Percentiles rank a stretch among this genome's conserved stretches.
Evolutionary conservation across 2,888 invertebrate species (phyloP).

Genomic region (Oscheius sp.): DNA sequence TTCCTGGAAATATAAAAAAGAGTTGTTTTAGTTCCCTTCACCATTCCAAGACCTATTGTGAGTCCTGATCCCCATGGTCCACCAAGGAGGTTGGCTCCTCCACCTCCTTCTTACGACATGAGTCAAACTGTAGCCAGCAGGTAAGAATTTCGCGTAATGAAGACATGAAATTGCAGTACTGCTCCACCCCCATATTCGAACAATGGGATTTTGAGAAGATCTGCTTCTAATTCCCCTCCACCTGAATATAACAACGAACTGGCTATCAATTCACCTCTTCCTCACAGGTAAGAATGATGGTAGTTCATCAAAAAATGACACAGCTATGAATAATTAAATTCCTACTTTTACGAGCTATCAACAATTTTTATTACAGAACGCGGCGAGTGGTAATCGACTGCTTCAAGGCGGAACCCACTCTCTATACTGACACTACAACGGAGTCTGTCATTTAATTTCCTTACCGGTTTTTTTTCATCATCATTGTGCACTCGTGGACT

Average conservation of each 20-base stretch:
- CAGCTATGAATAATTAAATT: constrained; percentile 42
- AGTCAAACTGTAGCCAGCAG: constrained; percentile 19
- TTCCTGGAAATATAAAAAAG: background rate
- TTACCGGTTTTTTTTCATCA: background rate
- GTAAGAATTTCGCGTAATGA: background rate
- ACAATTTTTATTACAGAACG: constrained; percentile 4
- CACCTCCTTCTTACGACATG: constrained; percentile 25
- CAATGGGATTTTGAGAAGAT: constrained; percentile 21
- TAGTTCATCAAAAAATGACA: background rate
- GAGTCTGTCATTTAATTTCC: constrained; percentile 45
- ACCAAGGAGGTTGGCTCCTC: constrained; percentile 22
- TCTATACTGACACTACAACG: constrained; percentile 38
- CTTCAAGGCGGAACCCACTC: constrained; percentile 46
- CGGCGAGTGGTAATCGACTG: constrained; percentile 45
- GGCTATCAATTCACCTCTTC: constrained; percentile 24
- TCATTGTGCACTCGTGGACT: constrained; percentile 8
- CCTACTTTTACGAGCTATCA: constrained; percentile 15
- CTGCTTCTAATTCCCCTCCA: constrained; percentile 24
- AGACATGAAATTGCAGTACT: constrained; percentile 11
- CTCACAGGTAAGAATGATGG: background rate
- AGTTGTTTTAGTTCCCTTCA: constrained; percentile 25
- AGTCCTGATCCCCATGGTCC: constrained; percentile 26
- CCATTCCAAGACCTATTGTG: constrained; percentile 14
- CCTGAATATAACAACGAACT: constrained; percentile 11
- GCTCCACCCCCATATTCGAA: constrained; percentile 28